A percentile compares a stretch with the other conserved stretches of the same genome.
Conservation (phyloP, 2,888 invertebrate species). For the Drosophila macrothrix region DNA sequence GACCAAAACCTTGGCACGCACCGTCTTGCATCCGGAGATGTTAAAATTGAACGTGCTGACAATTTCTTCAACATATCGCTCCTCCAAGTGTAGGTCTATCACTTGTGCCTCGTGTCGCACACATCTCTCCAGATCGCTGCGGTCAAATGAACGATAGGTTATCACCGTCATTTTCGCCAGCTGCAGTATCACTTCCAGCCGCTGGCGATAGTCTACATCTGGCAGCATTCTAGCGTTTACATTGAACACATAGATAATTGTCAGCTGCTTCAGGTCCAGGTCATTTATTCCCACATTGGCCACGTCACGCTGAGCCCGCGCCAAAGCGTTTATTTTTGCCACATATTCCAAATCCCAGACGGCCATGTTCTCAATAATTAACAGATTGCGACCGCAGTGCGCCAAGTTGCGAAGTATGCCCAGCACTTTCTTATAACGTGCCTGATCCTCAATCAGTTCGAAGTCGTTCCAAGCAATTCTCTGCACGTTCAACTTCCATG, state of each 20-base stretch:
- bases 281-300: not conserved
- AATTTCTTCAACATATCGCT: conserved; percentile 65
- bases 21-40: conserved; percentile 82
- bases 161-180: conserved; percentile 66
- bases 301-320: conserved; percentile 20
- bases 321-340: conserved; percentile 57
- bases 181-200: conserved; percentile 38
- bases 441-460: not conserved
- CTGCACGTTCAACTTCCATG: conserved; percentile 82
- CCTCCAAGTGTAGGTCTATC: conserved; percentile 58
- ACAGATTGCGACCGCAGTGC: conserved; percentile 82
- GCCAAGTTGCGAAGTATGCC: conserved; percentile 59
- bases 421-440: conserved; percentile 44
- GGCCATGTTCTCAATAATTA: conserved; percentile 82
- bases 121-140: conserved; percentile 73
- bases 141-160: conserved; percentile 67
- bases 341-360: conserved; percentile 64
- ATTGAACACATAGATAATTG: conserved; percentile 81
- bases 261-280: conserved; percentile 48
- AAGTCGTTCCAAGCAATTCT: conserved; percentile 72
- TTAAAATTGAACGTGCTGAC: conserved; percentile 63
- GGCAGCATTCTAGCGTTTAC: conserved; percentile 57
- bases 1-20: conserved; percentile 78
- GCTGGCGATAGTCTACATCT: conserved; percentile 34
- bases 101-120: conserved; percentile 67